Base-by-base conservation (phyloP, 2,113 vertebrate species). In the Gadus macrocephalus region DNA sequence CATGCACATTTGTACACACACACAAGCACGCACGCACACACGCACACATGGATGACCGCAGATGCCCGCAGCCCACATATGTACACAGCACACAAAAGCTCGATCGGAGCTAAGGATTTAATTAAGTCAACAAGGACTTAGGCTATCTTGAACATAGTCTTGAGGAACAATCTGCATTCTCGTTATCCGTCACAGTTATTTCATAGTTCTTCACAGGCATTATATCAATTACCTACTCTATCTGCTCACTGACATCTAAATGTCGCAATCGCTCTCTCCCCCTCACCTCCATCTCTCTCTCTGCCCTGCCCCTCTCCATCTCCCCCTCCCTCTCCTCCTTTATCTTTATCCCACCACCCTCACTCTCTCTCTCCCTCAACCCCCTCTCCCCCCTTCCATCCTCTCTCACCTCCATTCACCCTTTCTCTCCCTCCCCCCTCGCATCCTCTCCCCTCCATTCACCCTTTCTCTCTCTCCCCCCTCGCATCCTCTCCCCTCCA, bases 51-150 rank as follows among this genome's bases (percentile, higher is more conserved):
- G 20, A 20, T 20, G 20, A 20, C 1, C 72, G 67, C 67, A 53
- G 15, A 70, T 68, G 79, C 28, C 58, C 67, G 65, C 65, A 56
- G 27, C n/a, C 63, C 31, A 68, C 65, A 72, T 16, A 64, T 27
- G 61, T 22, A 53, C 28, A 73, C 65, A 73, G 61, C 19, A 53
- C 62, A 35, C 65, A 61, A 27, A 25, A 62, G 68, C 69, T 53
- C 63, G 66, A 69, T 66, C 66, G 56, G 70, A 84, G 70, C 78
- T 76, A 70, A 76, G 72, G 83, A 81, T 81, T 66, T 76, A 68
- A 81, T 90, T 72, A 85, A 89, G 89, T 87, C 86, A 85, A 73
- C 67, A 88, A 78, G 42, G 14, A 62, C 72, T 84, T 78, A 82
- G 78, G 75, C 82, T 75, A 83, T 87, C 79, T 88, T 60, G 76